Evolutionary conservation across 2,888 invertebrate species (phyloP).

Genomic region (Sinopyrophorus schimmeli): DNA sequence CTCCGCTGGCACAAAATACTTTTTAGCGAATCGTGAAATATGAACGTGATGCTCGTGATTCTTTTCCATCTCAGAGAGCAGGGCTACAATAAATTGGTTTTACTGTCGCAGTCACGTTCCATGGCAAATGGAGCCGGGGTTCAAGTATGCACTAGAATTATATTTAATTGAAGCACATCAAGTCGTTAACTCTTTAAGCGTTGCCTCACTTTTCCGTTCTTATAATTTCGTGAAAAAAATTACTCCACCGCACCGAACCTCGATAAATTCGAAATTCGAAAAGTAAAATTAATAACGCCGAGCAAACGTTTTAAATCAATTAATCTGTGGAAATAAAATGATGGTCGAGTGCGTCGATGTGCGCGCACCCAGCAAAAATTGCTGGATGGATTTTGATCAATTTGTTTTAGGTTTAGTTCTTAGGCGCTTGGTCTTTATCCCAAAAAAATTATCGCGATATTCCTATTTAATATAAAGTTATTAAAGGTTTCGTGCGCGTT

Average conservation of each 20-base stretch:
- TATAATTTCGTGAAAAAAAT: conserved; percentile 6
- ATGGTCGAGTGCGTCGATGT: no score
- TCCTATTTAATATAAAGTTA: no score
- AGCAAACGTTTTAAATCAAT: no score
- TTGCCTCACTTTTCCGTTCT: conserved; percentile 13
- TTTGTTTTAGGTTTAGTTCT: no score
- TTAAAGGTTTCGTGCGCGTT: no score
- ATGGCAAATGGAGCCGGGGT: conserved; percentile 29
- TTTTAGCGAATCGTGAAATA: conserved; percentile 25
- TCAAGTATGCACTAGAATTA: conserved; percentile 35
- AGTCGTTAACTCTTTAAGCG: conserved; percentile 20
- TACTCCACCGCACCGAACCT: no score
- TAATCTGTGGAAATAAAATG: no score
- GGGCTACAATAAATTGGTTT: conserved; percentile 32
- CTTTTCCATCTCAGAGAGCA: conserved; percentile 31
- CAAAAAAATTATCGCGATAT: no score
- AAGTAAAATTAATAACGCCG: no score
- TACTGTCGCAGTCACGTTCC: conserved; percentile 37
- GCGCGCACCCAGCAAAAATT: no score
- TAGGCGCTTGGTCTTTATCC: no score
- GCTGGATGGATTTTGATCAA: no score
- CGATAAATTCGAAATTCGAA: conserved; percentile 7
- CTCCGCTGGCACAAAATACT: conserved; percentile 13
- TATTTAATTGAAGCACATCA: conserved; percentile 36
- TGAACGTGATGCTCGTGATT: conserved; percentile 24